These are phyloP conservation scores for Mactromeris polynyma DNA, from an alignment of 2,888 invertebrate genomes.

Conservation along the genomic window DNA sequence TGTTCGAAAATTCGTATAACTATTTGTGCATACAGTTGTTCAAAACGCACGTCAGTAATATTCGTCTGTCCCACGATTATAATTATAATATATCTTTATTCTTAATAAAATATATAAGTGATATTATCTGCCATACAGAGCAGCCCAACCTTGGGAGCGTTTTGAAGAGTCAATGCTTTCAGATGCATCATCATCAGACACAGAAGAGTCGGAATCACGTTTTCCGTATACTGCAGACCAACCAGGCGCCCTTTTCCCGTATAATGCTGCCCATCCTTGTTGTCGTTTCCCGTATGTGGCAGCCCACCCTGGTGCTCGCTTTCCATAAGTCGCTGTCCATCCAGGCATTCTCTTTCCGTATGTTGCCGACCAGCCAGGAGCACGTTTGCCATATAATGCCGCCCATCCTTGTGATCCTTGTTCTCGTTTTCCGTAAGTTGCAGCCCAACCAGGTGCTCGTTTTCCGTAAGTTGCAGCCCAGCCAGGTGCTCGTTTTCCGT, in stretches of 20 bases:
- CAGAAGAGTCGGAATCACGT: background rate
- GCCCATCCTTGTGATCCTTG: conserved; percentile 41
- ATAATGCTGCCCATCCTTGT: conserved; percentile 38
- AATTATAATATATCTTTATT: background rate
- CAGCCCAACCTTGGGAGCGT: conserved; percentile 37
- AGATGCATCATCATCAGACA: background rate
- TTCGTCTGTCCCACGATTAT: background rate
- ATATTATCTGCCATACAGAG: conserved; percentile 47
- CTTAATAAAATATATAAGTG: background rate
- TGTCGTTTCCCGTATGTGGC: conserved; percentile 44
- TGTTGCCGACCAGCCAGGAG: conserved; percentile 42
- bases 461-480: conserved; percentile 47
- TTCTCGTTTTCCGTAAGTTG: conserved; percentile 44
- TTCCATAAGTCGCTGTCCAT: conserved; percentile 44
- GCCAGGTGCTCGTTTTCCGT: conserved; percentile 49
- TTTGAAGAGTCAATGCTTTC: conserved; percentile 18
- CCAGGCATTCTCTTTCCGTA: conserved; percentile 53
- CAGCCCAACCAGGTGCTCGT: conserved; percentile 43
- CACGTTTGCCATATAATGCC: conserved; percentile 45
- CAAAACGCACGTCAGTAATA: background rate
- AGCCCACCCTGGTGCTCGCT: conserved; percentile 40
- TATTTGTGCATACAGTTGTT: background rate
- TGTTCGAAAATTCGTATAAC: background rate
- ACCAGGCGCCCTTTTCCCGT: conserved; percentile 47
- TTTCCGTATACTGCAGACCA: conserved; percentile 40